These are phyloP conservation scores for Eunapius fragilis DNA, from an alignment of 37 sponge, comb jelly and placozoan species.

Conservation along the genomic window DNA sequence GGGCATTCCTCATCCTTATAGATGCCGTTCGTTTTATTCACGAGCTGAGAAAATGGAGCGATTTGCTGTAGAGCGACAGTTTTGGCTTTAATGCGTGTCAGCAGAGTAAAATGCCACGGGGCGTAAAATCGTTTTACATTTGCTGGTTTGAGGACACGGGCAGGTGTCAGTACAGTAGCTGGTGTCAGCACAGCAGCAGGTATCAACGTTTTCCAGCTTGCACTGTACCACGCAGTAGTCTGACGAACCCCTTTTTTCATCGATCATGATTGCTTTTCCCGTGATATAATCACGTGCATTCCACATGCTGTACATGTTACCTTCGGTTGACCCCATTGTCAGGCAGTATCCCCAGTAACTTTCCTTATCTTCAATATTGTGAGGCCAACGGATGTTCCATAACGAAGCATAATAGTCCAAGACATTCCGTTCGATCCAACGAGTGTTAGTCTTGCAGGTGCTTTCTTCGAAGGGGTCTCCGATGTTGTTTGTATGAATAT, in stretches of 20 bases:
- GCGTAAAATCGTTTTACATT: no score
- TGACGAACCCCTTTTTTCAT: no score
- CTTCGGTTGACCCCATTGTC: constrained; percentile 44
- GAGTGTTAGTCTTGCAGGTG: not conserved
- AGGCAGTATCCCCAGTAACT: constrained; percentile 41
- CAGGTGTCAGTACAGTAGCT: no score
- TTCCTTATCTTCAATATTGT: constrained; percentile 10
- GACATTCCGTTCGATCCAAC: constrained; percentile 40
- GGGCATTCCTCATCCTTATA: not conserved
- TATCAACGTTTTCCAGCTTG: no score
- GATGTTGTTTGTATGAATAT: constrained; percentile 5
- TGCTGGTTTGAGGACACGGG: constrained; percentile 7
- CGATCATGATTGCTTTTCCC: no score
- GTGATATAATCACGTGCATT: constrained; percentile 33
- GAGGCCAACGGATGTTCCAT: constrained; percentile 28
- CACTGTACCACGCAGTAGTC: no score
- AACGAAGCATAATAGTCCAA: constrained; percentile 34
- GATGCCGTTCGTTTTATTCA: not conserved
- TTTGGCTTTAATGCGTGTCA: constrained; percentile 23
- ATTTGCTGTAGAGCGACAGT: not conserved
- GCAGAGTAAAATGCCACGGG: constrained; percentile 25
- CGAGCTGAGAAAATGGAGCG: not conserved
- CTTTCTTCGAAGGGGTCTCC: constrained; percentile 21
- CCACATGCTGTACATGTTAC: constrained; percentile 20
- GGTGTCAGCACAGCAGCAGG: no score